Evolutionary conservation across 2,888 invertebrate species (phyloP).

Genomic region (Parthenolecanium corni): DNA sequence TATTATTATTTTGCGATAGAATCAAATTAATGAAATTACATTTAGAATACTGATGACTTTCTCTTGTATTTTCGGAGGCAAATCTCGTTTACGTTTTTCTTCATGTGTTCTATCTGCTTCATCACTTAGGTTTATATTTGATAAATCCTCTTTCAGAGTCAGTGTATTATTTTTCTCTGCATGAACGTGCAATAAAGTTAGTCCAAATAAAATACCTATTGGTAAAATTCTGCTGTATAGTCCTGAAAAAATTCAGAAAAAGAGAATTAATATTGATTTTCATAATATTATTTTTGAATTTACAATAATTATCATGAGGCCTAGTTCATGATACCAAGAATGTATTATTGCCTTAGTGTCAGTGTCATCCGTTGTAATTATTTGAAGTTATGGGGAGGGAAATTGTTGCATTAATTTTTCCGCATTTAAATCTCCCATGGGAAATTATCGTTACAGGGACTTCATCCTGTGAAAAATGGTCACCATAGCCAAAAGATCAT

Average conservation of each 20-base stretch:
- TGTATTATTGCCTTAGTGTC: too few relatives aligned
- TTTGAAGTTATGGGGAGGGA: too few relatives aligned
- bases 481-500: too few relatives aligned
- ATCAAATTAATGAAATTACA: background rate
- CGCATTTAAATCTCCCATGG: too few relatives aligned
- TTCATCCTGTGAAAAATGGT: too few relatives aligned
- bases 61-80: conserved; percentile 4
- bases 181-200: background rate
- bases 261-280: background rate
- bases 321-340: too few relatives aligned
- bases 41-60: conserved; percentile 5
- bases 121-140: background rate
- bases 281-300: background rate
- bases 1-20: too few relatives aligned
- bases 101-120: background rate
- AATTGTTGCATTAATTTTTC: too few relatives aligned
- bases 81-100: conserved; percentile 5
- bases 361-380: too few relatives aligned
- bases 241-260: conserved; percentile 1
- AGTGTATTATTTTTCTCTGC: background rate
- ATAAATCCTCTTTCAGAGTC: background rate
- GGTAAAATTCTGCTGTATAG: background rate
- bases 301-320: background rate
- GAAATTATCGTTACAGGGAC: too few relatives aligned
- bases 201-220: background rate